A percentile compares a stretch with the other conserved stretches of the same genome.
Evolutionary conservation across 35 echinoderm and acorn worm species (phyloP).

Genomic region (Patiria miniata): DNA sequence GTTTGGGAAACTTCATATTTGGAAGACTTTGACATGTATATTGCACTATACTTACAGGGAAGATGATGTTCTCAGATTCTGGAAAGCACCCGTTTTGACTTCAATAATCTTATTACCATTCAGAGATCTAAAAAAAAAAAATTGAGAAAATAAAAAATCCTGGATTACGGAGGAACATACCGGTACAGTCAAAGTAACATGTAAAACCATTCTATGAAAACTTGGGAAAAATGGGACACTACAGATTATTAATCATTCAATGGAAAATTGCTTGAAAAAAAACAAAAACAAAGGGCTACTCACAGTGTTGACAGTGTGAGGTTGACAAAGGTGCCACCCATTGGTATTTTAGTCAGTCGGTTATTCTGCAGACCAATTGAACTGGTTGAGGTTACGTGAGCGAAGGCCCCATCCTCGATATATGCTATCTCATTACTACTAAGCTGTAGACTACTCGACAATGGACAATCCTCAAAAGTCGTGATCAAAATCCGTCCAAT

Average conservation of each 20-base stretch:
- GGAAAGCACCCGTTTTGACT: constrained; percentile 32
- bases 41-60: too few species aligned
- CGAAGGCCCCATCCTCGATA: constrained; percentile 87
- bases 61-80: neutral
- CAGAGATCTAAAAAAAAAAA: neutral
- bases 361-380: constrained; percentile 57
- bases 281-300: constrained; percentile 6
- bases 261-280: too few species aligned
- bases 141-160: neutral
- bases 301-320: constrained; percentile 42
- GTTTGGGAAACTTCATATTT: too few species aligned
- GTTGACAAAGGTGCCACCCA: constrained; percentile 69
- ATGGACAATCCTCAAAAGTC: constrained; percentile 84
- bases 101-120: constrained; percentile 34
- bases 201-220: too few species aligned
- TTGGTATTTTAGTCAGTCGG: constrained; percentile 67
- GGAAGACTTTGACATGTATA: too few species aligned
- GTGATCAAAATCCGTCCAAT: constrained; percentile 81
- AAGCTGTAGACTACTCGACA: neutral
- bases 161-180: too few species aligned
- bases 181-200: too few species aligned
- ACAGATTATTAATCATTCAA: too few species aligned
- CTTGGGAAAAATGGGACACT: too few species aligned
- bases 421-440: constrained; percentile 83
- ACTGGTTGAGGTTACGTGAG: constrained; percentile 36